Conservation (phyloP, 2,797 vertebrate species). For the Manis pentadactyla region DNA sequence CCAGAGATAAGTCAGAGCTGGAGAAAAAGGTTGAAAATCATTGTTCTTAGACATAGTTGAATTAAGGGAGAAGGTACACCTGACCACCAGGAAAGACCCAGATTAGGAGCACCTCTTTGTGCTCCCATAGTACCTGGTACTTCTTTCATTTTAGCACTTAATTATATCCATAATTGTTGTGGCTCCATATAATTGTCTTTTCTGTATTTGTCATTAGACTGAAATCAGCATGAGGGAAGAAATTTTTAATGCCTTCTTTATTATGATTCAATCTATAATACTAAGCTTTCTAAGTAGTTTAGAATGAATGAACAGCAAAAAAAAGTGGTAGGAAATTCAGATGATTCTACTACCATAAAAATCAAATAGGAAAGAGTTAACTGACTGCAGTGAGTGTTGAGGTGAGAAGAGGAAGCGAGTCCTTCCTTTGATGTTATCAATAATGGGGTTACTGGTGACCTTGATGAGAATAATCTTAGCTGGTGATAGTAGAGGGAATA, state of each 20-base stretch:
- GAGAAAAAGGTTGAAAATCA: neutral
- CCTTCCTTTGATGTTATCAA: neutral
- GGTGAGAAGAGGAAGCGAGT: neutral
- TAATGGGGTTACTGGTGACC: neutral
- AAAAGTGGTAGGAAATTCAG: neutral
- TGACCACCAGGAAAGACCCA: neutral
- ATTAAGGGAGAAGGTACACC: neutral
- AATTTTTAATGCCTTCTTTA: neutral
- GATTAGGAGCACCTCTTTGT: neutral
- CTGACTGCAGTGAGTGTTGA: neutral
- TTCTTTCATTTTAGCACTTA: neutral
- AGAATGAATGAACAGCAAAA: neutral
- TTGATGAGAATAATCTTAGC: neutral
- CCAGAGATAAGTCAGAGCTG: neutral
- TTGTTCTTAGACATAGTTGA: neutral
- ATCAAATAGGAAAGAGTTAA: neutral
- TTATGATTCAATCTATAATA: neutral
- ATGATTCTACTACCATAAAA: neutral
- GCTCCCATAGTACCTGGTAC: neutral
- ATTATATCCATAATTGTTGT: neutral
- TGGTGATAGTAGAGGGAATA: neutral
- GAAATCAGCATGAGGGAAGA: neutral
- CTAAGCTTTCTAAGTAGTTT: neutral
- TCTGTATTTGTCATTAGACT: neutral
- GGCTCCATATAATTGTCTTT: neutral